Evolutionary conservation across 1,140 invertebrate genomes (phyloP).

Genomic region (Daktulosphaira vitifoliae): DNA sequence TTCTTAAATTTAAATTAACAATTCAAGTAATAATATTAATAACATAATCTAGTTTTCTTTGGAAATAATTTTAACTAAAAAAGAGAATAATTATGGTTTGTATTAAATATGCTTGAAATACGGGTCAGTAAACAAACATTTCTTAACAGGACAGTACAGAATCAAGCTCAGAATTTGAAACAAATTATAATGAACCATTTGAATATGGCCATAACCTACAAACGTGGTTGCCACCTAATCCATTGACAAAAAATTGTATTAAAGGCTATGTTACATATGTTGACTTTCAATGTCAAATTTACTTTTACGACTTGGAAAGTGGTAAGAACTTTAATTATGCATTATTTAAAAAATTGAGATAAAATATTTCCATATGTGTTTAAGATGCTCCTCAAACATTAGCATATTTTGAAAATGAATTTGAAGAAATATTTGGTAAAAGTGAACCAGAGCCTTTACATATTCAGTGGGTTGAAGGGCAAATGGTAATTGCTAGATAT

Average conservation of each 20-base stretch:
- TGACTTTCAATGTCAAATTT: not conserved
- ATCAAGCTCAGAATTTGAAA: constrained; percentile 25
- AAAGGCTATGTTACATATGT: not conserved
- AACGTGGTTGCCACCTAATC: not conserved
- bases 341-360: too few relatives aligned
- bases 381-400: not conserved
- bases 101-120: too few relatives aligned
- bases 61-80: too few relatives aligned
- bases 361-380: not conserved
- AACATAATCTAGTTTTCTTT: too few relatives aligned
- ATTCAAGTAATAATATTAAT: too few relatives aligned
- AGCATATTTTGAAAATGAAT: not conserved
- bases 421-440: not conserved
- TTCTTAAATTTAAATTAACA: too few relatives aligned
- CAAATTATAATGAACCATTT: not conserved
- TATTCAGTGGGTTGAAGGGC: constrained; percentile 48
- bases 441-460: constrained; percentile 44
- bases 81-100: too few relatives aligned
- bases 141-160: constrained; percentile 48
- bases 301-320: not conserved
- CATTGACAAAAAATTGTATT: not conserved
- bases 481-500: constrained; percentile 56
- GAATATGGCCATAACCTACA: not conserved
- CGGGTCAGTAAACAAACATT: constrained; percentile 45
- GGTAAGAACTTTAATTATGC: not conserved